Evolutionary conservation across 2,888 invertebrate species (phyloP).

Genomic region (Clostera curtula): DNA sequence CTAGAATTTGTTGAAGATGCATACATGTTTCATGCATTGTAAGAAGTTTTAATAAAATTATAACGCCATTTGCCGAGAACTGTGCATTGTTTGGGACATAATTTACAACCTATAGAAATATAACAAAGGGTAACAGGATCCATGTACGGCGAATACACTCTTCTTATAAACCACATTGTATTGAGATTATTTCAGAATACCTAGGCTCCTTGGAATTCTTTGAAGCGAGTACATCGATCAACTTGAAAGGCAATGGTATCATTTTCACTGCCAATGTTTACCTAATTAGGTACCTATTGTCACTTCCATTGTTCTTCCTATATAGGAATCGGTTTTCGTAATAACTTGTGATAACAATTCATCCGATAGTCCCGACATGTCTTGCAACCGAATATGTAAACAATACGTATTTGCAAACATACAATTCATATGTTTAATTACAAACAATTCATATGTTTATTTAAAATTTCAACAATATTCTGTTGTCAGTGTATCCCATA

Average conservation of each 20-base stretch:
- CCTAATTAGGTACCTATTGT: constrained; percentile 50
- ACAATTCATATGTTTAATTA: too few relatives aligned
- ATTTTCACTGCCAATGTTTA: constrained; percentile 33
- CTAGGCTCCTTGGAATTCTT: constrained; percentile 29
- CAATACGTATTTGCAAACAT: too few relatives aligned
- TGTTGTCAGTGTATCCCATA: too few relatives aligned
- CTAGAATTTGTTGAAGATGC: too few relatives aligned
- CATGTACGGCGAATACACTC: constrained; percentile 19
- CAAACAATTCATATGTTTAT: too few relatives aligned
- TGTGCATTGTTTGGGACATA: too few relatives aligned
- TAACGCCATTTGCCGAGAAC: too few relatives aligned
- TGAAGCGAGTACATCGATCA: constrained; percentile 32
- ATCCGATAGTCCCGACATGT: background rate
- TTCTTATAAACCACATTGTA: constrained; percentile 27
- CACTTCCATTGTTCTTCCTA: constrained; percentile 41
- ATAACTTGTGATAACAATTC: constrained; percentile 28
- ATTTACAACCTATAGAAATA: constrained; percentile 13
- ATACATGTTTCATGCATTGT: too few relatives aligned
- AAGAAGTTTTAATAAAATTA: too few relatives aligned
- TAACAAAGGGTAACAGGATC: constrained; percentile 25
- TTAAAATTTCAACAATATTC: too few relatives aligned
- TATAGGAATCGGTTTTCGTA: constrained; percentile 39
- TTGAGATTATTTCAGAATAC: constrained; percentile 21
- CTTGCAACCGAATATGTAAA: background rate
- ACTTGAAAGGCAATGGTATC: constrained; percentile 39